Conservation (phyloP, 2,888 invertebrate genomes). For the Yponomeuta malinellus region DNA sequence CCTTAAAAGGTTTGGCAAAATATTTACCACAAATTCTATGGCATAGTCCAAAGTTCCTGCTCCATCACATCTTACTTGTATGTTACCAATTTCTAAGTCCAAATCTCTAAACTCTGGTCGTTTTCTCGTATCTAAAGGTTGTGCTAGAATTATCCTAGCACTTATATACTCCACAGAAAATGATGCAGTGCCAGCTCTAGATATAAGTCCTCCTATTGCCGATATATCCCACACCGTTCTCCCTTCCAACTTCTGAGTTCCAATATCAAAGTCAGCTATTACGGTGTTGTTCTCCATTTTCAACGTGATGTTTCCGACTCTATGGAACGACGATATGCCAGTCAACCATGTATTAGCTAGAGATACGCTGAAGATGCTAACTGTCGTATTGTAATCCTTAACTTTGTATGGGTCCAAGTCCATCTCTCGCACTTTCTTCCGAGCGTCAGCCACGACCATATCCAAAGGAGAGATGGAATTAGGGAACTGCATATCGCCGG, state of each 20-base stretch:
- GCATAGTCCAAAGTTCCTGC: constrained; percentile 91
- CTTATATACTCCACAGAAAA: constrained; percentile 88
- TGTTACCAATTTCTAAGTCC: constrained; percentile 88
- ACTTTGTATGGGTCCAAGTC: constrained; percentile 86
- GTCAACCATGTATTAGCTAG: constrained; percentile 85
- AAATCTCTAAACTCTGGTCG: constrained; percentile 82
- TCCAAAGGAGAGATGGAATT: constrained; percentile 92
- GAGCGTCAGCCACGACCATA: constrained; percentile 84
- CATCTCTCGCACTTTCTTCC: constrained; percentile 79
- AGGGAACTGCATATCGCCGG: constrained; percentile 83
- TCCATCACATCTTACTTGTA: constrained; percentile 88
- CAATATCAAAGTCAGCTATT: constrained; percentile 81
- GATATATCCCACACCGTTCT: constrained; percentile 87
- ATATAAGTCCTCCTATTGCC: constrained; percentile 79
- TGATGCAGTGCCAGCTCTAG: constrained; percentile 82
- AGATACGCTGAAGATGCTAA: constrained; percentile 81
- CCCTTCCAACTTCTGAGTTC: constrained; percentile 87
- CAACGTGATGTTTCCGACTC: constrained; percentile 85
- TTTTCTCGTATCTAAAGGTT: constrained; percentile 85
- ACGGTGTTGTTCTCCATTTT: constrained; percentile 83
- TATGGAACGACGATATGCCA: constrained; percentile 87
- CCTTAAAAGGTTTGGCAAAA: constrained; percentile 88
- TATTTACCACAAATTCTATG: constrained; percentile 86
- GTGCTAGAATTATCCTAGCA: constrained; percentile 80
- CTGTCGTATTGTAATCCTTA: constrained; percentile 82